Evolutionary conservation across 2,797 vertebrate species (phyloP), one percentile per base, ranked within the genome.

Genomic region (Poeciliopsis infans): DNA sequence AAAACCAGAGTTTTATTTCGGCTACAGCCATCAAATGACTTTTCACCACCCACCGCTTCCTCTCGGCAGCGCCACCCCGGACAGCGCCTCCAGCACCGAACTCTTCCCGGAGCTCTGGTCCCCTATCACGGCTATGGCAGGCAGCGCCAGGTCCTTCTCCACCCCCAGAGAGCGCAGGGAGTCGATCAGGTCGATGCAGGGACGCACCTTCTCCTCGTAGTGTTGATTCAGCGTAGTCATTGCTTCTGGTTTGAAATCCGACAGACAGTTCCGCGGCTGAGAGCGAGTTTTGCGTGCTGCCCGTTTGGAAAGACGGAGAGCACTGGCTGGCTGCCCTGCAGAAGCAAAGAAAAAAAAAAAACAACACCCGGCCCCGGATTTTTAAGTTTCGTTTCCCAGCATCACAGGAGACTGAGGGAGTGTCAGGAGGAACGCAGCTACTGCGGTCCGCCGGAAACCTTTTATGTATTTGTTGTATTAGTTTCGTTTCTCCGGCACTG

Each of bases 61-160:
- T 64, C 61, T 64, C 3, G 97, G 98, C 36, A 99, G 96, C 69
- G 96, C 81, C 28, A 98, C 95, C 5, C 97, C 97, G 0, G 97
- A 97, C 71, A 99, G 94, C 6, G 97, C 97, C 93, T 99, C 97
- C 45, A 98, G 87, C 81, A 98, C 96, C 20, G 97, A 98, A 82
- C 97, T 98, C 94, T 99, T 99, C 79, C 97, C 97, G 0, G 97
- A 98, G 91, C 97, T 98, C 90, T 98, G 98, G 93, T 99, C 97
- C 80, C 97, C 97, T 0, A 98, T 97, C 76, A 98, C 97, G 0
- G 97, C 96, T 0, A 99, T 97, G 0, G 96, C 93, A 0, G 97
- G 98, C 83, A 99, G 91, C 7, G 92, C 93, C 88, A 98, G 79
- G 73, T 98, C 96, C 89, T 95, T 95, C 80, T 98, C 97, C 41